These are phyloP conservation scores for Nebria brevicollis DNA, from an alignment of 2,888 invertebrate species.

Conservation along the genomic window DNA sequence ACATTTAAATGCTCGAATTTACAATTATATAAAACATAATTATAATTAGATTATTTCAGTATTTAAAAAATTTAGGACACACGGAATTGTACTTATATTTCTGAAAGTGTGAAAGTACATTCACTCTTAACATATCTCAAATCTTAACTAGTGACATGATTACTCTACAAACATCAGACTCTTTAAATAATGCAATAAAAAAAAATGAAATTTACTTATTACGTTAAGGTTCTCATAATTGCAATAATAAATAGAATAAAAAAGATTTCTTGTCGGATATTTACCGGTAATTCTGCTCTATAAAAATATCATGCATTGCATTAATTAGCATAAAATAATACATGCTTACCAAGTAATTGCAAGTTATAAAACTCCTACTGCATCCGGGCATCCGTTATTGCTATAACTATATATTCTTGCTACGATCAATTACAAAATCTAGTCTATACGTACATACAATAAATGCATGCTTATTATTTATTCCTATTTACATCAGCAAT, in stretches of 20 bases:
- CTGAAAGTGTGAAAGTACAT: slow-evolving; percentile 32
- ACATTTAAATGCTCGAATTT: neutral
- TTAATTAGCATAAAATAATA: slow-evolving; percentile 1
- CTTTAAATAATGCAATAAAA: neutral
- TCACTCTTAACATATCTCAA: slow-evolving; percentile 15
- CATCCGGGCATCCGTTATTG: neutral
- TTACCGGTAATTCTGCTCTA: neutral
- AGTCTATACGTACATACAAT: neutral
- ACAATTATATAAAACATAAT: neutral
- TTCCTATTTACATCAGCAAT: slow-evolving; percentile 13
- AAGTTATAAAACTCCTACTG: slow-evolving; percentile 8
- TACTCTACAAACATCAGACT: neutral
- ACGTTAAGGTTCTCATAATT: neutral
- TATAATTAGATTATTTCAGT: neutral
- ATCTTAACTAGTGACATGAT: neutral
- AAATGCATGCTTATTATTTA: slow-evolving; percentile 18
- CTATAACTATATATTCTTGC: slow-evolving; percentile 10
- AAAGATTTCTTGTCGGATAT: neutral
- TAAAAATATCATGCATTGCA: neutral
- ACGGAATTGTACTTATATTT: slow-evolving; percentile 10
- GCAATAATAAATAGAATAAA: neutral
- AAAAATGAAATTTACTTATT: neutral
- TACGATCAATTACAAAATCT: neutral
- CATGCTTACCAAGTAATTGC: neutral
- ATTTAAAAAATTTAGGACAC: neutral